Base-by-base conservation (phyloP, 1,140 invertebrate species). In the Hyles euphorbiae region DNA sequence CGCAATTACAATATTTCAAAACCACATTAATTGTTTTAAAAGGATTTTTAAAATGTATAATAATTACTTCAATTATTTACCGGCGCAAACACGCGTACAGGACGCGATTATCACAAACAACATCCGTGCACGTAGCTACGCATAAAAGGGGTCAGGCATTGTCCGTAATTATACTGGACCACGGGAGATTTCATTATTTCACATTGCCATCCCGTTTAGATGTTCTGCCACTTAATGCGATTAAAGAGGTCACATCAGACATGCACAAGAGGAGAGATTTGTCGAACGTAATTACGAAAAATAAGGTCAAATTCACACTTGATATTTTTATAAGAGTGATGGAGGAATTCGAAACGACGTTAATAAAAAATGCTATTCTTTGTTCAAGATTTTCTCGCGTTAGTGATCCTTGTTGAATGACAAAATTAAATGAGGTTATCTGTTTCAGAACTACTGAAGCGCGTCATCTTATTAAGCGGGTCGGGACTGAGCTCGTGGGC, bases 401-500 rank as follows among this genome's bases (percentile, higher is more conserved):
- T 45, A 32, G 50, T 72, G 71, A 73, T 74, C 55, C 61, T 74
- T 63, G 63, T 68, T 70, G 63, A 67, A 75, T 76, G 70, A 74
- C 71, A 64, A 74, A 77, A 83, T 83, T 77, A 83, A 80, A 83
- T 84, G 74, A 78, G 67, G 73, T 77, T 77, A 75, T 80, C 72
- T 81, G 74, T 91, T 93, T 82, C 91, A 95, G 95, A 96, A 87
- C 91, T 99, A 63, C 94, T 99, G 77, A 94, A 97, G 80, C 94
- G 97, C 63, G 96, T 97, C 32, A 94, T 99, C 68, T 91, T 99
- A 53, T 92, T 98, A 80, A 98, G 96, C 72, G 98, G 98, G 9
- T 98, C 98, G n/a, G 96, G 96, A 9, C 90, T 99, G 59, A 97
- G 96, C 74, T 96, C 96, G 10, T 99, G 96, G 98, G 97, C 97